phyloP scores from a whole-genome alignment of 2,113 vertebrate species.

The Psophia crepitans region DNA sequence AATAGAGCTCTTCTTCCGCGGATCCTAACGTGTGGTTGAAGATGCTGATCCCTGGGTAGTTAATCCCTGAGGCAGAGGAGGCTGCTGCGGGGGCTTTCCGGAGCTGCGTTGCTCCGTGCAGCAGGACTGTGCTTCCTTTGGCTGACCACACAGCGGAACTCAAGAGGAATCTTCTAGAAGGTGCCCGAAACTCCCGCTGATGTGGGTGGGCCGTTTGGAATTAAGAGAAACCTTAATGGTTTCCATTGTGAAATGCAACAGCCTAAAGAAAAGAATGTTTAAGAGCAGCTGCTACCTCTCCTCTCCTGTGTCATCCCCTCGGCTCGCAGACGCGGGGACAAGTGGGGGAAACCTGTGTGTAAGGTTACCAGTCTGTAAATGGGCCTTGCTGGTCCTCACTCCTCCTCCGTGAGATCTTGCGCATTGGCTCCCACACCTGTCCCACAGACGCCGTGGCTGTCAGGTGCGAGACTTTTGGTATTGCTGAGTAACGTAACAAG shows the following conservation, averaged over 20 bases:
- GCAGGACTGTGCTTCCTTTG: background rate
- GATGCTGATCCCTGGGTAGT: background rate
- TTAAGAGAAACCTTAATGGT: background rate
- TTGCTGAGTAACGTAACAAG: background rate
- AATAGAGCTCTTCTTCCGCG: background rate
- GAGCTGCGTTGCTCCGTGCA: background rate
- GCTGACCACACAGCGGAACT: background rate
- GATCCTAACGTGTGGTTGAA: background rate
- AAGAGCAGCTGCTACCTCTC: background rate
- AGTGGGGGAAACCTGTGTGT: fast-evolving
- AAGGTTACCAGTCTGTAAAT: no score
- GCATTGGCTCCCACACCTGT: background rate
- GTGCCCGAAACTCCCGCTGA: background rate
- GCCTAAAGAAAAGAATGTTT: background rate
- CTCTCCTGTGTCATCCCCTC: background rate
- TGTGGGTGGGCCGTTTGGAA: background rate
- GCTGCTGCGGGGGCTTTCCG: background rate
- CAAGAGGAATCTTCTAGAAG: fast-evolving
- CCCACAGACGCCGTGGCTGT: fast-evolving
- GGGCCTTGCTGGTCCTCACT: background rate
- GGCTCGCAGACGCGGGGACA: background rate
- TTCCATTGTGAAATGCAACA: background rate
- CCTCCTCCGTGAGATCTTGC: background rate
- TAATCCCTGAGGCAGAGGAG: background rate
- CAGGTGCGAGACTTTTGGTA: background rate